A percentile compares a stretch with the other conserved stretches of the same genome.
Evolutionary conservation across 2,113 vertebrate genomes (phyloP).

Genomic region (Ciconia boyciana): DNA sequence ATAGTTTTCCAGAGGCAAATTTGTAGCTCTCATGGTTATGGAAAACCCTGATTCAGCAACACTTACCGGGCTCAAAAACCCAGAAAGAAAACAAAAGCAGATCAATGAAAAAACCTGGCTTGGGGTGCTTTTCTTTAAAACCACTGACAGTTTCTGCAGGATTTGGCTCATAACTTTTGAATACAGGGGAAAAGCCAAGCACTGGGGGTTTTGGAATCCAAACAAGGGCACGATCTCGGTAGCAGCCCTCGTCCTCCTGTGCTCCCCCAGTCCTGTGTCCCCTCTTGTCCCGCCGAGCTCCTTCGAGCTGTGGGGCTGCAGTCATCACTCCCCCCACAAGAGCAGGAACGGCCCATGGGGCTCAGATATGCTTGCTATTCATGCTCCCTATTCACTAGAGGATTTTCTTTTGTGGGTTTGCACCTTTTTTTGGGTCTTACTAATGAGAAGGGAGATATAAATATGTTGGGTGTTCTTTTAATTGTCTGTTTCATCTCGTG

Average conservation of each 20-base stretch:
- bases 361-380: neutral
- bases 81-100: neutral
- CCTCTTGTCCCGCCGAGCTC: neutral
- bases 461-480: neutral
- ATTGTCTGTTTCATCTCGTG: neutral
- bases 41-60: neutral
- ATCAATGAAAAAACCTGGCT: neutral
- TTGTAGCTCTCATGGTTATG: neutral
- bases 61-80: neutral
- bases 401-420: neutral
- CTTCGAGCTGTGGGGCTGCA: neutral
- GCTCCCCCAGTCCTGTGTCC: neutral
- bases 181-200: neutral
- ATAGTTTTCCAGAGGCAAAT: neutral
- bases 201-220: neutral
- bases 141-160: neutral
- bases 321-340: rapidly evolving
- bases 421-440: neutral
- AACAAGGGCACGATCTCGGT: neutral
- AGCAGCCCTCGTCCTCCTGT: neutral
- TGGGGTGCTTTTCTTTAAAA: neutral
- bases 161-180: neutral
- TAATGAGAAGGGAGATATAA: neutral
- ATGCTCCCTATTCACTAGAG: rapidly evolving
- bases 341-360: neutral